Evolutionary conservation across 2,888 invertebrate genomes (phyloP), one percentile per base, ranked within the genome.

Genomic region (Branchipolynoe longqiensis): DNA sequence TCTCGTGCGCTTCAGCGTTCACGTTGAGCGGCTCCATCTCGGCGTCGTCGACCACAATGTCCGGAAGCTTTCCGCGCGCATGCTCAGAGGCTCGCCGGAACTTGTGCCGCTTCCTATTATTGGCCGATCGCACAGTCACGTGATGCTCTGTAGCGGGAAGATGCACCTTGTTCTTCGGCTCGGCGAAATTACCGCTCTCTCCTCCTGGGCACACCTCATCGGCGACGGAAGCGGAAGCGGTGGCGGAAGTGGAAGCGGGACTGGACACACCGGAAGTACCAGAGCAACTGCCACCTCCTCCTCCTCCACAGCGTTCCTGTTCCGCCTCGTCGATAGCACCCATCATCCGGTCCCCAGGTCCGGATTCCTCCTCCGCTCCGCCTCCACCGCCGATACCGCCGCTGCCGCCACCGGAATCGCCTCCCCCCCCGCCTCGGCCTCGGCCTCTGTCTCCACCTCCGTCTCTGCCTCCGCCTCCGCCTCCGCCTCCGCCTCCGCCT

Each of bases 21-120:
- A 78, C 54, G 48, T 41, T 78, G 6, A 48, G 48, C 6, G 78
- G 78, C 48, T 78, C 78, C 41, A 78, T 78, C 48, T 78, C 78
- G 3, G 78, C 78, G 28, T 78, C 78, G 28, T 78, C 78, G 1
- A 78, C 48, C 18, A 48, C 28, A 6, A 78, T 78, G 28, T 78
- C 78, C 6, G 78, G 78, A 1, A 78, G 78, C 3, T 1, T 73
- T 22, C n/a, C 3, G 0, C 48, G 48, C 12, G 3, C 2, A 8
- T 73, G 73, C 3, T 78, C 78, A 0, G 36, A 33, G 18, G 36
- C 1, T 1, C 78, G 48, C 48, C 28, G 48, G 6, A 48, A 48
- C n/a, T 78, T 33, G 22, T 56, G 64, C 28, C 78, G 78, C 48
- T 78, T 78, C 54, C 48, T 6, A n/a, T 41, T 73, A 40, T 18